phyloP scores from a whole-genome alignment of 1,140 invertebrate genomes.

The Pentalonia nigronervosa region DNA sequence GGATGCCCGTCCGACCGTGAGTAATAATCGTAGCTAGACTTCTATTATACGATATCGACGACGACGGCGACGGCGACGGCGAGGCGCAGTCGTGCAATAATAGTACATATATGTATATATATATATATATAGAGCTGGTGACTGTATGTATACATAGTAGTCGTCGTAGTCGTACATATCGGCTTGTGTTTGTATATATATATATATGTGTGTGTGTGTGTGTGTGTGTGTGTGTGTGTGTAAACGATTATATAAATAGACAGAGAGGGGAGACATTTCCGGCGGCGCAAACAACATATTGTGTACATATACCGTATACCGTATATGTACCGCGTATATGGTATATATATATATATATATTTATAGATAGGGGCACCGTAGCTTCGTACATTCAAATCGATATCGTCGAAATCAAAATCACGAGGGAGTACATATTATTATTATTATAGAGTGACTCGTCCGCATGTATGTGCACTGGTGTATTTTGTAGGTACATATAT shows the following conservation, averaged over 20 bases:
- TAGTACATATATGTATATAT: not conserved
- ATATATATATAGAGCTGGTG: not conserved
- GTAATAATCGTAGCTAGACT: constrained; percentile 47
- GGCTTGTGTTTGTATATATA: not conserved
- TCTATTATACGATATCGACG: constrained; percentile 18
- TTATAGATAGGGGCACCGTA: not conserved
- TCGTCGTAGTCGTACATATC: not conserved
- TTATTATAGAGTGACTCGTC: not conserved
- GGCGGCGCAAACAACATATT: not conserved
- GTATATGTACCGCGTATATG: not conserved
- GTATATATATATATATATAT: not conserved
- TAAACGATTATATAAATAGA: too few relatives aligned
- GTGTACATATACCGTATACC: too few relatives aligned
- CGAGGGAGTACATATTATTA: not conserved
- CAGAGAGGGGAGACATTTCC: not conserved
- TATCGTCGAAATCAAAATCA: constrained; percentile 13
- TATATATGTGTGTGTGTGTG: not conserved
- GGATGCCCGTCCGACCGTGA: constrained; percentile 75
- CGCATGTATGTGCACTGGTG: not conserved
- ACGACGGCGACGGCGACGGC: not conserved
- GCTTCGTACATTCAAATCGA: not conserved
- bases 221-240: too few relatives aligned
- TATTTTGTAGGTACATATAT: not conserved
- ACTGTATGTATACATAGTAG: not conserved
- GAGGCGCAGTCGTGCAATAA: not conserved